Evolutionary conservation across 2,797 vertebrate genomes (phyloP).

Genomic region (Enteromius thamalakanensis): DNA sequence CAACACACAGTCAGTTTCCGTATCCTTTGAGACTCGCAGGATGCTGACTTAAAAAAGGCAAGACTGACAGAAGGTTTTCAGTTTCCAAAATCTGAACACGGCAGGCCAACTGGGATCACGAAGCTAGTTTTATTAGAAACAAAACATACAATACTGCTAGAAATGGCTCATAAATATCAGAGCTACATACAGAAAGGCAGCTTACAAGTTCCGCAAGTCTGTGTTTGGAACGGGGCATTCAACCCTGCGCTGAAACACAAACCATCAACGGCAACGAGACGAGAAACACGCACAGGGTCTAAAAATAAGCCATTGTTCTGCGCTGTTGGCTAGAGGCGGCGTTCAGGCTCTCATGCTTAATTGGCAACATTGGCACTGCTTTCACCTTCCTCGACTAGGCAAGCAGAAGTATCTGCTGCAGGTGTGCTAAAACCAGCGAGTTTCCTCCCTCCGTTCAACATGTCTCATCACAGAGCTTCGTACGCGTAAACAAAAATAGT

Average conservation of each 20-base stretch:
- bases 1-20: neutral
- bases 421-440: constrained; percentile 28
- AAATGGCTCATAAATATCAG: constrained; percentile 63
- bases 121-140: constrained; percentile 66
- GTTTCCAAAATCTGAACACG: constrained; percentile 30
- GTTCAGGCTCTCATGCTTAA: constrained; percentile 41
- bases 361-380: constrained; percentile 18
- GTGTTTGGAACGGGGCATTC: constrained; percentile 23
- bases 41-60: constrained; percentile 19
- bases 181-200: constrained; percentile 57
- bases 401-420: constrained; percentile 30
- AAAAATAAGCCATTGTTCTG: constrained; percentile 52
- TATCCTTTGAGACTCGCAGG: constrained; percentile 10
- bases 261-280: constrained; percentile 20
- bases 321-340: constrained; percentile 37
- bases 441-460: constrained; percentile 33
- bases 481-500: neutral
- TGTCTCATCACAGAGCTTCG: constrained; percentile 39
- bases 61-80: constrained; percentile 1
- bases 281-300: constrained; percentile 7
- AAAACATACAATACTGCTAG: constrained; percentile 61
- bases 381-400: constrained; percentile 32
- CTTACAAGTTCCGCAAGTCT: constrained; percentile 55
- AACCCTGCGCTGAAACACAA: constrained; percentile 18
- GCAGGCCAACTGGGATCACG: constrained; percentile 34